phyloP scores from a whole-genome alignment of 2,113 vertebrate species.

The Tetrax tetrax region DNA sequence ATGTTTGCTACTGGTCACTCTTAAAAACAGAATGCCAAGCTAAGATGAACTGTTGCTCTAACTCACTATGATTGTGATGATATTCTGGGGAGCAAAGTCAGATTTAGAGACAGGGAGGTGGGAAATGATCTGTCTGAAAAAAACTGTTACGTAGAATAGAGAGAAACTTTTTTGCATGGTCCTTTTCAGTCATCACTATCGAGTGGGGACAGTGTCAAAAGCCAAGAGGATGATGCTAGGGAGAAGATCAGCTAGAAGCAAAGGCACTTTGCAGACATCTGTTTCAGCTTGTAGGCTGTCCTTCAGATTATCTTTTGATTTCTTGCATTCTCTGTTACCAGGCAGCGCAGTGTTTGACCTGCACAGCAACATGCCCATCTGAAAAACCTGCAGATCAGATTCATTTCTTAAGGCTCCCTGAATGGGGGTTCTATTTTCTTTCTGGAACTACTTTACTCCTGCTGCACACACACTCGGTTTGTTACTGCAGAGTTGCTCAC shows the following conservation, averaged over 20 bases:
- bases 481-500: background rate
- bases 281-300: background rate
- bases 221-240: background rate
- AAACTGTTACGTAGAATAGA: background rate
- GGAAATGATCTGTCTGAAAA: background rate
- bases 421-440: background rate
- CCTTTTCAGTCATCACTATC: background rate
- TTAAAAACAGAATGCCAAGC: background rate
- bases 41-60: background rate
- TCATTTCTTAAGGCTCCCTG: background rate
- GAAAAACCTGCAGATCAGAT: background rate
- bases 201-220: background rate
- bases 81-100: background rate
- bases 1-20: background rate
- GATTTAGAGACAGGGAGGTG: background rate
- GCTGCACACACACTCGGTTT: background rate
- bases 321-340: background rate
- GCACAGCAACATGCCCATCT: background rate
- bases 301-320: background rate
- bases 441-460: background rate
- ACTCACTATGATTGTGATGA: background rate
- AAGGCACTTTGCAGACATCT: background rate
- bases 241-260: background rate
- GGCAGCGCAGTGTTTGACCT: background rate
- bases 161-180: background rate